A percentile compares a stretch with the other conserved stretches of the same genome.
Evolutionary conservation across 2,888 invertebrate species (phyloP).

Genomic region (Blastobasis lacticolella): DNA sequence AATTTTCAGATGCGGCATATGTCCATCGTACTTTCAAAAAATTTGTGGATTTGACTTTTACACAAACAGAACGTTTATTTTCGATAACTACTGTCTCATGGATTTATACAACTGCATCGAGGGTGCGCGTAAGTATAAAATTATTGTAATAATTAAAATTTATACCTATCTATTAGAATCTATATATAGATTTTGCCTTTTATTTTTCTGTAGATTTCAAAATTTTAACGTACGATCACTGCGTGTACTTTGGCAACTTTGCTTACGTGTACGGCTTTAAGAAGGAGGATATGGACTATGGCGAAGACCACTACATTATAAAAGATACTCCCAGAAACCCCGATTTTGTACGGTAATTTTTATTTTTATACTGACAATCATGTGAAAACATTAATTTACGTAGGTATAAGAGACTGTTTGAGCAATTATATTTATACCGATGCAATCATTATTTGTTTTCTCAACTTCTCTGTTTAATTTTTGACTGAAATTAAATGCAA

Average conservation of each 20-base stretch:
- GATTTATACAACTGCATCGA: constrained; percentile 59
- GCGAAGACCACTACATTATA: constrained; percentile 38
- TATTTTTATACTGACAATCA: too few relatives aligned
- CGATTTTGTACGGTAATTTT: constrained; percentile 29
- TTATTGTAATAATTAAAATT: not conserved
- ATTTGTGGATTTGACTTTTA: constrained; percentile 47
- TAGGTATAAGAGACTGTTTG: too few relatives aligned
- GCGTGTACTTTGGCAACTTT: constrained; percentile 58
- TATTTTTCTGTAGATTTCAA: constrained; percentile 31
- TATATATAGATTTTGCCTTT: not conserved
- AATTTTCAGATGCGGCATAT: constrained; percentile 50
- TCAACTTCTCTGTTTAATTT: too few relatives aligned
- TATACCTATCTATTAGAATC: constrained; percentile 6
- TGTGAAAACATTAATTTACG: too few relatives aligned
- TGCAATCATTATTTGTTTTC: too few relatives aligned
- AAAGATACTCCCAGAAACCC: constrained; percentile 45
- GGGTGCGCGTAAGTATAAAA: constrained; percentile 35
- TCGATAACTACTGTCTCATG: constrained; percentile 64
- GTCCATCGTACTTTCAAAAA: constrained; percentile 60
- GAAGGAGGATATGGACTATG: constrained; percentile 52
- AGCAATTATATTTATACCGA: too few relatives aligned
- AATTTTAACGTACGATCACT: constrained; percentile 45
- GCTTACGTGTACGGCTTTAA: constrained; percentile 59
- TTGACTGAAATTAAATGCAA: too few relatives aligned
- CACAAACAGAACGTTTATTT: constrained; percentile 44